These are phyloP conservation scores for Luperina testacea DNA, from an alignment of 2,888 invertebrate species.

Conservation along the genomic window DNA sequence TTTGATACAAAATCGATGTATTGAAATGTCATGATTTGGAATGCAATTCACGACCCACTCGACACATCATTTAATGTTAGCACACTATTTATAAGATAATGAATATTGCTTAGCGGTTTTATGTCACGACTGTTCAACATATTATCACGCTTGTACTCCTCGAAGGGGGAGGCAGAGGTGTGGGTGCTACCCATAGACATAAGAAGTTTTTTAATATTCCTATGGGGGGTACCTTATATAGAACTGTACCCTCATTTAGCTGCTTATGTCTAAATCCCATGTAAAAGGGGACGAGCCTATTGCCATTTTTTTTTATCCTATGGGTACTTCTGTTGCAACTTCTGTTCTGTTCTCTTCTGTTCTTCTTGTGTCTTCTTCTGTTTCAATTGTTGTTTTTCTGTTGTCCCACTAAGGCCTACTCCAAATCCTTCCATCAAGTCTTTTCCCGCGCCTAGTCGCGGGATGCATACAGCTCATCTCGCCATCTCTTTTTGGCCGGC, in stretches of 20 bases:
- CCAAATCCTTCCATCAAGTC: too few relatives aligned
- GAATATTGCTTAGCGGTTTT: conserved; percentile 10
- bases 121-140: conserved; percentile 38
- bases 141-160: background rate
- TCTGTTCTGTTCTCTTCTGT: too few relatives aligned
- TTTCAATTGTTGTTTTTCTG: too few relatives aligned
- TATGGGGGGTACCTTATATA: background rate
- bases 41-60: conserved; percentile 37
- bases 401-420: too few relatives aligned
- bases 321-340: too few relatives aligned
- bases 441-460: too few relatives aligned
- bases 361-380: too few relatives aligned
- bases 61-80: conserved; percentile 24
- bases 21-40: conserved; percentile 23
- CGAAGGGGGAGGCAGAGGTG: background rate
- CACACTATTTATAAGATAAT: conserved; percentile 33
- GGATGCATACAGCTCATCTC: too few relatives aligned
- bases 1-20: conserved; percentile 13
- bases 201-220: too few relatives aligned
- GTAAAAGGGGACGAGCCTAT: background rate
- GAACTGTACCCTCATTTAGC: background rate
- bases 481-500: too few relatives aligned
- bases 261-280: background rate
- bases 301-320: background rate
- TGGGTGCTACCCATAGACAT: background rate